Evolutionary conservation across 2,113 vertebrate genomes (phyloP).

Genomic region (Ciconia maguari): DNA sequence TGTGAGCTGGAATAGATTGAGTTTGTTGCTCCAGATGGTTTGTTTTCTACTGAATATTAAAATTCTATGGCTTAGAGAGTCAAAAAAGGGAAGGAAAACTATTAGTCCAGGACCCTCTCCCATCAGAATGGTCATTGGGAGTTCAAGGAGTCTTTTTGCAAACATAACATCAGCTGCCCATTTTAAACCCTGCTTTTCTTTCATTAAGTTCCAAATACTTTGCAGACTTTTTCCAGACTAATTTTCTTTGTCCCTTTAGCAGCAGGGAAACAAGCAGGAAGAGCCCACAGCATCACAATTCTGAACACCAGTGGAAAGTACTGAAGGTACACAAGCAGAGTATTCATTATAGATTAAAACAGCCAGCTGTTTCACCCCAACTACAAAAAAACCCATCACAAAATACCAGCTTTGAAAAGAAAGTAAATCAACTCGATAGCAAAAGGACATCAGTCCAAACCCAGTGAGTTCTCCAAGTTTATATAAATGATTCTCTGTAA

Average conservation of each 20-base stretch:
- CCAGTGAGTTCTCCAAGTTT: background rate
- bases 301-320: background rate
- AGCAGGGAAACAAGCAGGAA: background rate
- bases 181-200: background rate
- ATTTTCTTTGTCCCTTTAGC: background rate
- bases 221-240: background rate
- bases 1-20: background rate
- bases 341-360: background rate
- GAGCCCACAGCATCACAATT: background rate
- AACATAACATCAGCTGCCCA: background rate
- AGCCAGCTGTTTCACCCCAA: background rate
- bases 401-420: background rate
- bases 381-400: background rate
- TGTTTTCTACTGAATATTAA: background rate
- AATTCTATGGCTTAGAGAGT: background rate
- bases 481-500: background rate
- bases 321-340: background rate
- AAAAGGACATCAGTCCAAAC: background rate
- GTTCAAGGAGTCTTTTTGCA: background rate
- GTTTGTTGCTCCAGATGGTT: background rate
- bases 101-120: background rate
- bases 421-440: background rate
- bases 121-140: background rate
- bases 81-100: background rate
- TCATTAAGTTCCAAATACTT: background rate